Base-by-base conservation (phyloP, 1,140 invertebrate genomes). In the Caenorhabditis inopinata region DNA sequence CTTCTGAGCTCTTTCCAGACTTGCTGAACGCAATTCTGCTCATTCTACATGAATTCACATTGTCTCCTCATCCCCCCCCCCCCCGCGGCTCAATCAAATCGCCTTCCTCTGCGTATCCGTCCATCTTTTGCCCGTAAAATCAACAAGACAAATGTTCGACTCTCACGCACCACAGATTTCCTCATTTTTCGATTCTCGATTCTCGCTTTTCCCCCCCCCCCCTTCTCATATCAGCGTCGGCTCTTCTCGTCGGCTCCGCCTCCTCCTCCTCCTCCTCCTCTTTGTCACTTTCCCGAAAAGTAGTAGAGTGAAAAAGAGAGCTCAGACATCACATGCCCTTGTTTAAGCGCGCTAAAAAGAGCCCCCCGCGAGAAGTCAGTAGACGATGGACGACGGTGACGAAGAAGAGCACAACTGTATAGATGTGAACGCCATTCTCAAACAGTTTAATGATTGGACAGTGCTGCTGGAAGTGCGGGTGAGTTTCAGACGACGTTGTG, bases 361-460 rank as follows among this genome's bases (percentile, higher is more conserved):
- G n/a, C n/a, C n/a, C n/a, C n/a, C n/a, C n/a, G n/a, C n/a, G n/a
- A n/a, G n/a, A 38, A 18, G 7, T 68, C 25, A 32, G 3, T 7
- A 32, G 18, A 53, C 16, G n/a, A 68, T 68, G 58, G 58, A 42
- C 1, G 58, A 29, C 5, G 32, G 27, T 1, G 58, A 29, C 5
- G 32, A 0, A 21, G 58, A 68, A 21, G 29, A 29, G 12, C 27
- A 68, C 21, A 12, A 38, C 35, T 79, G 78, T 74, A 62, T 79
- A 21, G 78, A 58, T 47, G 78, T 79, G 45, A 79, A 79, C 35
- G 27, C 46, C 45, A 79, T 79, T 16, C 73, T 79, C 12, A 25
- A 74, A 45, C 53, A 46, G 25, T 79, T 68, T 25, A 45, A 45
- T 32, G 78, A 79, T 74, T 79, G 78, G 78, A 79, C 78, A 5